These are phyloP conservation scores for Datnioides undecimradiatus DNA, from an alignment of 2,113 vertebrate genomes.

Conservation along the genomic window DNA sequence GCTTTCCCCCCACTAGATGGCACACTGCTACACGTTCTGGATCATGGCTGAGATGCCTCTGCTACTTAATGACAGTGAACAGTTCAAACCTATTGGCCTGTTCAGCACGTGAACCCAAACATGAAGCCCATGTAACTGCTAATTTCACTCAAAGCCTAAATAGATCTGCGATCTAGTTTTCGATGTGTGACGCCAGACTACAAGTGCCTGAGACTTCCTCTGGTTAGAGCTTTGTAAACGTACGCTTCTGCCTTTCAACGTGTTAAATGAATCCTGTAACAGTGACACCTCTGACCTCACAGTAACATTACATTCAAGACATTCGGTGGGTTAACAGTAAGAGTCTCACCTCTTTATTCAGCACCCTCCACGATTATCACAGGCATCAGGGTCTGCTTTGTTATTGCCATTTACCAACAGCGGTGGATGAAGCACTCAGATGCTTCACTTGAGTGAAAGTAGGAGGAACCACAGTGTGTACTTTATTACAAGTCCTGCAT, in stretches of 20 bases:
- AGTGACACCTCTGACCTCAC: slow-evolving; percentile 7
- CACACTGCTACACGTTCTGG: slow-evolving; percentile 16
- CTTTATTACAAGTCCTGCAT: neutral
- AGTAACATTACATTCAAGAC: slow-evolving; percentile 67
- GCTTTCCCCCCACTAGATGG: slow-evolving; percentile 60
- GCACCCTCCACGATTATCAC: neutral
- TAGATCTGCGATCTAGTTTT: neutral
- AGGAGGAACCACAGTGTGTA: neutral
- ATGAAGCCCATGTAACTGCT: neutral
- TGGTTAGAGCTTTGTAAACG: neutral
- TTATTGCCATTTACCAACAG: slow-evolving; percentile 2
- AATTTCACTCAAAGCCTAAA: neutral
- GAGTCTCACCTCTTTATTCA: slow-evolving; percentile 11
- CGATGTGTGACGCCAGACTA: neutral
- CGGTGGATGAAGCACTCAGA: neutral
- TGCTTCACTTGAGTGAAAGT: neutral
- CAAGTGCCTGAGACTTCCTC: neutral
- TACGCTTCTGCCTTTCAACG: neutral
- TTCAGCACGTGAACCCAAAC: neutral
- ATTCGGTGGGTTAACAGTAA: slow-evolving; percentile 55
- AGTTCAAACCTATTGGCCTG: neutral
- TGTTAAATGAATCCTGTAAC: slow-evolving; percentile 18
- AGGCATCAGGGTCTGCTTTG: neutral
- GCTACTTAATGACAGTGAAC: neutral
- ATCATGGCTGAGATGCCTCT: neutral